Evolutionary conservation across 2,888 invertebrate genomes (phyloP).

Genomic region (Dyspetes luteomarginatus): DNA sequence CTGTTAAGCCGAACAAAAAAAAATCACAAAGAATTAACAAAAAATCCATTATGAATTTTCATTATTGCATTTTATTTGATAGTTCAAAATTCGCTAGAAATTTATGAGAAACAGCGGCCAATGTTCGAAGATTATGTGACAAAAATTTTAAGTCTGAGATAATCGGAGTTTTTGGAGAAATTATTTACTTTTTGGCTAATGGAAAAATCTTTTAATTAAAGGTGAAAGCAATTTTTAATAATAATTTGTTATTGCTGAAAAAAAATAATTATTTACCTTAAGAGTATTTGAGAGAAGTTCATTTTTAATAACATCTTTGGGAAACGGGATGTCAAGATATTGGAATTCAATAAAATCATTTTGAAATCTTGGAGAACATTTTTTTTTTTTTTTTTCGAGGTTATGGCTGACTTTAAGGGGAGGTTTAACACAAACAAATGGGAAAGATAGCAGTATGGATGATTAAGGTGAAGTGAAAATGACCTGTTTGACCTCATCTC

Average conservation of each 20-base stretch:
- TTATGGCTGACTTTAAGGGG: too few relatives aligned
- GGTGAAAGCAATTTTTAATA: background rate
- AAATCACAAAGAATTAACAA: too few relatives aligned
- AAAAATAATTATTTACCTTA: slow-evolving; percentile 1
- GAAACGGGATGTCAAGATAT: background rate
- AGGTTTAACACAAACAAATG: too few relatives aligned
- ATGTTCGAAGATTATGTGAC: background rate
- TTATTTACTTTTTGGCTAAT: too few relatives aligned
- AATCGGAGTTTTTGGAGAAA: too few relatives aligned
- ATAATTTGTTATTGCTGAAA: too few relatives aligned
- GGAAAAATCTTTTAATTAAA: too few relatives aligned
- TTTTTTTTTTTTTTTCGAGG: too few relatives aligned
- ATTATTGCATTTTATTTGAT: slow-evolving; percentile 21
- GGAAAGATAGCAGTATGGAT: too few relatives aligned
- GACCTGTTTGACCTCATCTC: background rate
- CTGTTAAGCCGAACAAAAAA: too few relatives aligned
- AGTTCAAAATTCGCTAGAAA: background rate
- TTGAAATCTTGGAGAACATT: too few relatives aligned
- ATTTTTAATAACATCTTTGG: slow-evolving; percentile 18
- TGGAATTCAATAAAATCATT: background rate
- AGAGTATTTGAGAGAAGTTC: slow-evolving; percentile 8
- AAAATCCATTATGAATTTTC: background rate
- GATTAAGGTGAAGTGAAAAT: background rate
- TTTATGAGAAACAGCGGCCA: background rate
- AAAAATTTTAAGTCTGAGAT: background rate